Evolutionary conservation across 2,797 vertebrate species (phyloP), one percentile per base, ranked within the genome.

Genomic region (Enteromius treurensis): DNA sequence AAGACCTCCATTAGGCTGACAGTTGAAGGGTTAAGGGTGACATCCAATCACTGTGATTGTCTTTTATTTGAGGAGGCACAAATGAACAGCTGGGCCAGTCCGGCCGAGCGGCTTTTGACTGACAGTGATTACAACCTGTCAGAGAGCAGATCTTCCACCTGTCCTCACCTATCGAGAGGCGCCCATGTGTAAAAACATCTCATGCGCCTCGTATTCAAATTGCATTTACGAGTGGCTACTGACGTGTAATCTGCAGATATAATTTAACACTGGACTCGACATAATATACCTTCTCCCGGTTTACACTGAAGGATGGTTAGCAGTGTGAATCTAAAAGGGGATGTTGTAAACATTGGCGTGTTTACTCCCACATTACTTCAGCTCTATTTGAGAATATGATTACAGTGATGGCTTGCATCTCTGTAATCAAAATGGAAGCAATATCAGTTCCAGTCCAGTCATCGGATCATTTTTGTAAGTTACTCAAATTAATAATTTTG

Each of bases 1-100:
- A 89, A 92, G 88, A 68, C 90, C 79, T 89, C 89, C 70, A 92
- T 94, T 71, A 86, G 86, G 67, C 77, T 84, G 89, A 85, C 87
- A 84, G 17, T 81, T 45, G 49, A 89, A 83, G 83, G 71, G 71
- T 69, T 87, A 84, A 75, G 79, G 80, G 65, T 88, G 86, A 85
- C 83, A 84, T 84, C 64, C 83, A 78, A 86, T 86, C 82, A 77
- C 84, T 42, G 64, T 85, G 74, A 89, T 88, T 85, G 86, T 82
- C 79, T 88, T 88, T 89, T 85, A 90, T 80, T 87, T 32, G 83
- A 80, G 40, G 81, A 62, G 87, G 86, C 85, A 71, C 15, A 60
- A 80, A 87, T 81, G 86, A 86, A 85, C 80, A 84, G 75, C 58
- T 74, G 34, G 76, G 77, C 82, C 84, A 85, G 83, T 88, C 65